phyloP scores from a whole-genome alignment of 2,797 vertebrate species.

The Benthosema pterotum region DNA sequence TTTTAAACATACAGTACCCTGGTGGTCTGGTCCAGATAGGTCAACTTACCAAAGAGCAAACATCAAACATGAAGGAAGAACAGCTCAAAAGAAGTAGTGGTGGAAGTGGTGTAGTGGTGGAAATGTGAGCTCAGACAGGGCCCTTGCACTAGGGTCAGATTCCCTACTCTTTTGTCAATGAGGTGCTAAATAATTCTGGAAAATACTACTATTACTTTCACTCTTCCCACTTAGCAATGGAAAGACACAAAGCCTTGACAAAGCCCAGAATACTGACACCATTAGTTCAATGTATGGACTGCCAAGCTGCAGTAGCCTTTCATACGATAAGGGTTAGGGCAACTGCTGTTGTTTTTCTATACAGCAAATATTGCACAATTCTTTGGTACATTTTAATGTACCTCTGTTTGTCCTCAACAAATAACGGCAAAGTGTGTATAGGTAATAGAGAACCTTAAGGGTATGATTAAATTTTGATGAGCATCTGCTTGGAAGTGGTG shows the following conservation, averaged over 20 bases:
- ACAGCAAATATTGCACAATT: neutral
- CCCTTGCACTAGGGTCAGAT: constrained; percentile 62
- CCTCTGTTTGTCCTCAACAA: constrained; percentile 22
- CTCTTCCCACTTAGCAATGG: constrained; percentile 47
- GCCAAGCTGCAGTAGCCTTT: neutral
- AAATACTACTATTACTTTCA: constrained; percentile 66
- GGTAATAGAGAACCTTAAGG: constrained; percentile 81
- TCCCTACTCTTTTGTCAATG: constrained; percentile 71
- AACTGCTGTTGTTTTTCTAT: neutral
- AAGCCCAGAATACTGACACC: neutral
- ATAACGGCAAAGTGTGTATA: constrained; percentile 40
- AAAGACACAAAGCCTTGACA: constrained; percentile 14
- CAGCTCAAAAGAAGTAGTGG: constrained; percentile 39
- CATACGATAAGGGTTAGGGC: neutral
- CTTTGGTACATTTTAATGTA: constrained; percentile 2
- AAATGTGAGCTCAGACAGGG: constrained; percentile 67
- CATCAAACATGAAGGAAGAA: constrained; percentile 48
- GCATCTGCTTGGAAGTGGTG: constrained; percentile 59
- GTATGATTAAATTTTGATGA: constrained; percentile 82
- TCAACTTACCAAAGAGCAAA: constrained; percentile 56
- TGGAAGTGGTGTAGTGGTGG: constrained; percentile 45
- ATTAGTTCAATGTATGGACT: neutral
- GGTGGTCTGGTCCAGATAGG: no score
- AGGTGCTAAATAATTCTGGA: constrained; percentile 81
- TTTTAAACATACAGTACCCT: no score